Base-by-base conservation (phyloP, 2,113 vertebrate genomes). In the Cephalophus harveyi region DNA sequence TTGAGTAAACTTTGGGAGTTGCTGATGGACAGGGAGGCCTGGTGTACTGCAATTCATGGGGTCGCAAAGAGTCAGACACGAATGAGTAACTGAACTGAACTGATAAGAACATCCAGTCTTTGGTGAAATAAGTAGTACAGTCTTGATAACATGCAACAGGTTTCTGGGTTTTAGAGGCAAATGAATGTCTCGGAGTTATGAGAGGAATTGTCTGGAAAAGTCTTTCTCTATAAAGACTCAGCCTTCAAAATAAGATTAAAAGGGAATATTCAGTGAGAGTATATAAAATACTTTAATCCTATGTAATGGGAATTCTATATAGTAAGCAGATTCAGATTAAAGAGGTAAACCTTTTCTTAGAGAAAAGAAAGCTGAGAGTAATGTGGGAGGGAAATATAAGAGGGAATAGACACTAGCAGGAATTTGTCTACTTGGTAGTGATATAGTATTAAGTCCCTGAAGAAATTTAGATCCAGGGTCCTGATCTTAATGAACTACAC, bases 221-320 rank as follows among this genome's bases (percentile, higher is more conserved):
- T 12, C 14, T 50, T 15, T 89, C 15, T 94, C n/a, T 92, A 28
- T 62, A 64, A 93, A 83, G 36, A n/a, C 8, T 21, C 23, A 67
- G 2, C 46, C 74, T 96, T 84, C 43, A 86, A 71, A 97, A 83
- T 36, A 57, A 82, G 21, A n/a, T 25, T 43, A 13, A 57, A 79
- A 92, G 59, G 2, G 13, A 67, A 54, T 89, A 71, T 78, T 94
- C n/a, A 78, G 28, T 84, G 14, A 91, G 2, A 78, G 30, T 14
- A 5, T 7, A 59, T 48, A 85, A 23, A 60, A 85, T 81, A 71
- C 19, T 40, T 55, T 36, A 82, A 60, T 71, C 2, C 4, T 3
- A 62, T 46, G 2, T 50, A 54, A 50, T 5, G 6, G 11, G 6
- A 81, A 91, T 21, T 43, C 0, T 14, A 57, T 74, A 62, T 16